Evolutionary conservation across 2,113 vertebrate genomes (phyloP), one percentile per base, ranked within the genome.

Genomic region (Proterorhinus semilunaris): DNA sequence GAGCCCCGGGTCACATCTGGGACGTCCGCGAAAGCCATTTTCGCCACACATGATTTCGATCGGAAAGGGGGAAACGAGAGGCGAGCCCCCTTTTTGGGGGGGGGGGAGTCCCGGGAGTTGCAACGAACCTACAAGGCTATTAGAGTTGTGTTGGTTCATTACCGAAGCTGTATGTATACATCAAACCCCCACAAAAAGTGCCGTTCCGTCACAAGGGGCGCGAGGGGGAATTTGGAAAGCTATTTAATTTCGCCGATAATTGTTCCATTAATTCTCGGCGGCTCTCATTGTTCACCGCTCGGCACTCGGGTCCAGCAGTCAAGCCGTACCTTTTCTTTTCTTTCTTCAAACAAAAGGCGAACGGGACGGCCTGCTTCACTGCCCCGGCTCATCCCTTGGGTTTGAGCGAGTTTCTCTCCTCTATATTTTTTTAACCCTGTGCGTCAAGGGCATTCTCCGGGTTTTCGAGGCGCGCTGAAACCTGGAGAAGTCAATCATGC

Each of bases 341-440:
- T 36, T 36, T 36, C 27, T 36, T 36, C 27, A 88, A 87, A 81
- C 62, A 72, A 84, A 76, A 84, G 82, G 82, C 86, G 89, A 90
- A 90, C 90, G 87, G 87, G 89, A 86, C 78, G 87, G 83, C 86
- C 87, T 87, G 87, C 89, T 88, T 89, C 79, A 85, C 81, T 88
- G 90, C 88, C 79, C 86, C 76, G 11, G 75, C 72, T 76, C 86
- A 89, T 91, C 91, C 89, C 89, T 73, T 27, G 85, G 87, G 87
- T 85, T 82, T 79, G 70, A 72, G 72, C 74, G 66, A 66, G 52
- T 80, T 80, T 88, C 78, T 71, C 53, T 44, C 64, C 48, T 47
- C 27, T 3, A 36, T 76, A 74, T 80, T 72, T 68, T 75, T 82
- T 84, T 65, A 83, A 85, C 85, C 79, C 75, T 45, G 69, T 51